These are phyloP conservation scores for Meriones unguiculatus DNA, from an alignment of 2,113 vertebrate species.

Conservation along the genomic window DNA sequence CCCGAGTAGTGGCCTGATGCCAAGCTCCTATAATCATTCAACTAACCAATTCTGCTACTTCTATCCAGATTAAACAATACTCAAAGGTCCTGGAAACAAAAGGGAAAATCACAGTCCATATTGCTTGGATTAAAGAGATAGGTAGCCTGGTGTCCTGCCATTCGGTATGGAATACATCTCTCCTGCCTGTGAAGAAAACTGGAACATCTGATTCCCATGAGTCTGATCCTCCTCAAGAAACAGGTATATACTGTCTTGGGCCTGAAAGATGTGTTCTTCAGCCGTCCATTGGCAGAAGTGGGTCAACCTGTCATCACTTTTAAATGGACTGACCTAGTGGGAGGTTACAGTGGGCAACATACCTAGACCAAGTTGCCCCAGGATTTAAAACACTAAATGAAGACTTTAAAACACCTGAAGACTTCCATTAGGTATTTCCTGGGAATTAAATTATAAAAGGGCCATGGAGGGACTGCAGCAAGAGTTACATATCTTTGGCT, in stretches of 20 bases:
- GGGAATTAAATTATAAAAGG: not conserved
- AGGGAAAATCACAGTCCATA: not conserved
- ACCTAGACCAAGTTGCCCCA: not conserved
- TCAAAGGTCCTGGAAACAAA: not conserved
- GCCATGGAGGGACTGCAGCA: not conserved
- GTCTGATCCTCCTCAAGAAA: not conserved
- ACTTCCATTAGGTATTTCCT: not conserved
- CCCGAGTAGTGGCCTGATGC: not conserved
- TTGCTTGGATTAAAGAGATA: not conserved
- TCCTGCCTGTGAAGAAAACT: not conserved
- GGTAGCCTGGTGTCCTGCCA: not conserved
- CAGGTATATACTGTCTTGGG: not conserved
- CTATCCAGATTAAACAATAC: not conserved
- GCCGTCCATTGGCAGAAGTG: not conserved
- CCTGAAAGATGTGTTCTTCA: not conserved
- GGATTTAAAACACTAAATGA: not conserved
- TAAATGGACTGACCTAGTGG: not conserved
- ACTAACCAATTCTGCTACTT: not conserved
- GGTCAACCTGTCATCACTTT: not conserved
- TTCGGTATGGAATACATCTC: not conserved
- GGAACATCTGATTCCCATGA: not conserved
- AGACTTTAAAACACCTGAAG: not conserved
- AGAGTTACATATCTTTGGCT: not conserved
- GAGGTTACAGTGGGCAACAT: not conserved
- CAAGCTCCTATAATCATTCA: not conserved